Evolutionary conservation across 1,140 invertebrate genomes (phyloP), one percentile per base, ranked within the genome.

Genomic region (Adelges cooleyi): DNA sequence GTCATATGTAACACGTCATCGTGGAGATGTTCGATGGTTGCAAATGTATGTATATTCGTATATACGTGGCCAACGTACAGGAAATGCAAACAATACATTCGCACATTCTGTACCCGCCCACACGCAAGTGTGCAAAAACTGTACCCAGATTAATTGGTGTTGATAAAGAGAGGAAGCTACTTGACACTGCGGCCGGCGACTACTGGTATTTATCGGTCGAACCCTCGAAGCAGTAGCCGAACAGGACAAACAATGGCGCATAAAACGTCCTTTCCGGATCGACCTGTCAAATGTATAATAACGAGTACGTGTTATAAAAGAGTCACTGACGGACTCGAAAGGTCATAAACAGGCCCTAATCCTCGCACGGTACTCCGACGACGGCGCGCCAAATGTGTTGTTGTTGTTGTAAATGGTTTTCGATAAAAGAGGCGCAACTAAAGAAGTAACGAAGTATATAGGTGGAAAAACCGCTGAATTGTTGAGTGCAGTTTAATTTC

Each of bases 251-350:
- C 40, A 59, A 59, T 56, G 18, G 18, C 46, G 22, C 20, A 18
- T 15, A 22, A 38, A 56, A 11, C 5, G 54, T 62, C 56, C 27
- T 62, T 33, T 48, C 17, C 40, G 23, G 40, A 44, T 27, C 38
- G 42, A 62, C 42, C 54, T 59, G 54, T 59, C 54, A 59, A 15
- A 17, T 40, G 52, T 40, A 13, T 29, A 13, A 5, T 17, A 20
- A 17, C 48, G 18, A 20, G 22, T 46, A 29, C 9, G 22, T 56
- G 13, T 18, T 42, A 59, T 59, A 46, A 59, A 59, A 46, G 54
- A 59, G 54, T 59, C 54, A 59, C 38, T 59, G 54, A 59, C 54
- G 40, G 54, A 46, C 54, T 44, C n/a, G n/a, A 59, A 23, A 59
- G 54, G 38, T n/a, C 40, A 27, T 42, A 59, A 18, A 22, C 40